phyloP scores from a whole-genome alignment of 2,888 invertebrate genomes.

The Reticulitermes lucifugus region DNA sequence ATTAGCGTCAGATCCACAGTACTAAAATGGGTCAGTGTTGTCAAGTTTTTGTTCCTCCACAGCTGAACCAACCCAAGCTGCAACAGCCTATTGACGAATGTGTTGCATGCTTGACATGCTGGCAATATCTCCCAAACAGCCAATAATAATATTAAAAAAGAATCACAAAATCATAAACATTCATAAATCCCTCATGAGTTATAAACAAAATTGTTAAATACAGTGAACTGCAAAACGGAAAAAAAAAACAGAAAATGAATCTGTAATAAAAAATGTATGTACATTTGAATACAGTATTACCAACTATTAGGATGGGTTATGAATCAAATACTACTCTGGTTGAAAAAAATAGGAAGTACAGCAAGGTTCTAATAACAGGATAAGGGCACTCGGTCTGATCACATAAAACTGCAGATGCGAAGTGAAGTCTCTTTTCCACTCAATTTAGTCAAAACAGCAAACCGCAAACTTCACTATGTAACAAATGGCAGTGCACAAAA shows the following conservation, averaged over 20 bases:
- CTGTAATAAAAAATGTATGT: conserved; percentile 11
- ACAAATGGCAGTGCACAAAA: background rate
- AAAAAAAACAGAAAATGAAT: conserved; percentile 5
- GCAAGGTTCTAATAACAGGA: background rate
- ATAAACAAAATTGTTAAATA: conserved; percentile 8
- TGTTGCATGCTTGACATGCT: conserved; percentile 25
- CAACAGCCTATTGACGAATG: conserved; percentile 20
- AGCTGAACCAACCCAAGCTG: conserved; percentile 30
- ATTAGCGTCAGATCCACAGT: background rate
- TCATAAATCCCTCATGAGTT: background rate
- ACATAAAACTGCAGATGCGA: background rate
- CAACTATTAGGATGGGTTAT: conserved; percentile 7
- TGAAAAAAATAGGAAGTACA: conserved; percentile 1
- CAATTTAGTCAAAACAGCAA: background rate
- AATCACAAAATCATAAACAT: conserved; percentile 15
- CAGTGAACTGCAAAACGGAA: background rate
- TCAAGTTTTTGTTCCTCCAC: background rate
- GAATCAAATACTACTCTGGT: conserved; percentile 30
- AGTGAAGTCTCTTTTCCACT: background rate
- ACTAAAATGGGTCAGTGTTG: background rate
- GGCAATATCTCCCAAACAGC: conserved; percentile 23
- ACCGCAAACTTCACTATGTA: background rate
- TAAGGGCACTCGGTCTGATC: conserved; percentile 8
- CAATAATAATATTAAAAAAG: background rate
- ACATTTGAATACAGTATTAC: conserved; percentile 15